These are phyloP conservation scores for Hofmannophila pseudospretella DNA, from an alignment of 2,888 invertebrate species.

Conservation along the genomic window DNA sequence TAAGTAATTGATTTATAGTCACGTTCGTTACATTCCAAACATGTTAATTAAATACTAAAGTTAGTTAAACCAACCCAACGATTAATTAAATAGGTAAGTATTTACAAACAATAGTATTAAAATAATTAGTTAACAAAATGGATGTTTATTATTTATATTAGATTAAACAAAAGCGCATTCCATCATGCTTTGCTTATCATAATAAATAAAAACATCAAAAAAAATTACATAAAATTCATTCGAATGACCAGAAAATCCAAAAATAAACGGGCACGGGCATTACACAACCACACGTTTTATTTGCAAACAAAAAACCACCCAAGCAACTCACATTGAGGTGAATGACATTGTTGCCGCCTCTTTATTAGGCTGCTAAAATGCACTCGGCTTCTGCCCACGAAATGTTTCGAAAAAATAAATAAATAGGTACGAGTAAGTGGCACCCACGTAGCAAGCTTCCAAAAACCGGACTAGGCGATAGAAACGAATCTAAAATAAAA, in stretches of 20 bases:
- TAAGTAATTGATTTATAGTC: too few relatives aligned
- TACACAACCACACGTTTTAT: background rate
- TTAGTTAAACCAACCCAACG: too few relatives aligned
- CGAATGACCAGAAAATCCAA: background rate
- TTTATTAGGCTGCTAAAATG: constrained; percentile 13
- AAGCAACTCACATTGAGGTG: constrained; percentile 69
- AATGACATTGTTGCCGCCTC: constrained; percentile 59
- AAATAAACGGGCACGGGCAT: background rate
- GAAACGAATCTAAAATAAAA: constrained; percentile 56
- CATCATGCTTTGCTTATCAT: background rate
- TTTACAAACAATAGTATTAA: too few relatives aligned
- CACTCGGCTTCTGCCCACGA: constrained; percentile 27
- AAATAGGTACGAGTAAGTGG: too few relatives aligned
- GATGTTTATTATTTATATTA: too few relatives aligned
- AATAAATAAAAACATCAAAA: background rate
- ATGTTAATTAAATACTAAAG: too few relatives aligned
- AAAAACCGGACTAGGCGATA: constrained; percentile 39
- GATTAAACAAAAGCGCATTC: too few relatives aligned
- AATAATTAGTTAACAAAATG: too few relatives aligned
- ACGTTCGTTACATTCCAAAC: too few relatives aligned
- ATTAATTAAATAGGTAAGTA: too few relatives aligned
- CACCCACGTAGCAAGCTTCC: constrained; percentile 49
- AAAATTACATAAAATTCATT: too few relatives aligned
- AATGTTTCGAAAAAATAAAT: constrained; percentile 23
- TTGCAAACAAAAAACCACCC: constrained; percentile 13